A percentile compares a stretch with the other conserved stretches of the same genome.
Conservation (phyloP, 2,888 invertebrate species). For the Tetramorium bicarinatum region DNA sequence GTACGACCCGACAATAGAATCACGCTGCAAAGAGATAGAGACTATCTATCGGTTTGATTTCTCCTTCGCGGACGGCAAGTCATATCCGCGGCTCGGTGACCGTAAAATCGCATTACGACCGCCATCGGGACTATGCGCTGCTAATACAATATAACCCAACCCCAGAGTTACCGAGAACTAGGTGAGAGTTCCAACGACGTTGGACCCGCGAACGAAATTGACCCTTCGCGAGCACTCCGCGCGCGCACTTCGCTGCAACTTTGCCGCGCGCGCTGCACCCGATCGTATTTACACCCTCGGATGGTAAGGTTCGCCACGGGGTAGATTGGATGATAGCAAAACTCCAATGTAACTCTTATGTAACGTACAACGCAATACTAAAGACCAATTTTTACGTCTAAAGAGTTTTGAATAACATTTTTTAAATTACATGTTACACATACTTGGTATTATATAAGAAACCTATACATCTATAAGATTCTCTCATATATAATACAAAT, state of each 20-base stretch:
- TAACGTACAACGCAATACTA: not conserved
- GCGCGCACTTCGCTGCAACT: not conserved
- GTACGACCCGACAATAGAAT: not conserved
- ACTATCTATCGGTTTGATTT: constrained; percentile 4
- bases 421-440: not conserved
- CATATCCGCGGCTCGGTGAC: constrained; percentile 32
- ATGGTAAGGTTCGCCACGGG: not conserved
- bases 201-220: constrained; percentile 42
- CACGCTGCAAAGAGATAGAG: not conserved
- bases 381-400: not conserved
- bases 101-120: constrained; percentile 59
- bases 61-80: constrained; percentile 19
- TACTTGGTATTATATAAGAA: not conserved
- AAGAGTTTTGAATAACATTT: not conserved
- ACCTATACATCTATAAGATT: not conserved
- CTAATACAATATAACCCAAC: constrained; percentile 45
- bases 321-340: constrained; percentile 2
- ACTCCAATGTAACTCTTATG: constrained; percentile 14
- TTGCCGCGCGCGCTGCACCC: constrained; percentile 50
- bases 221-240: constrained; percentile 45
- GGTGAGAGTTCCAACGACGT: constrained; percentile 21
- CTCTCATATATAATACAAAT: not conserved
- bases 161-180: constrained; percentile 22
- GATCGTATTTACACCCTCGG: constrained; percentile 53
- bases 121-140: constrained; percentile 11